These are phyloP conservation scores for Suricata suricatta DNA, from an alignment of 2,113 vertebrate genomes.

Conservation along the genomic window DNA sequence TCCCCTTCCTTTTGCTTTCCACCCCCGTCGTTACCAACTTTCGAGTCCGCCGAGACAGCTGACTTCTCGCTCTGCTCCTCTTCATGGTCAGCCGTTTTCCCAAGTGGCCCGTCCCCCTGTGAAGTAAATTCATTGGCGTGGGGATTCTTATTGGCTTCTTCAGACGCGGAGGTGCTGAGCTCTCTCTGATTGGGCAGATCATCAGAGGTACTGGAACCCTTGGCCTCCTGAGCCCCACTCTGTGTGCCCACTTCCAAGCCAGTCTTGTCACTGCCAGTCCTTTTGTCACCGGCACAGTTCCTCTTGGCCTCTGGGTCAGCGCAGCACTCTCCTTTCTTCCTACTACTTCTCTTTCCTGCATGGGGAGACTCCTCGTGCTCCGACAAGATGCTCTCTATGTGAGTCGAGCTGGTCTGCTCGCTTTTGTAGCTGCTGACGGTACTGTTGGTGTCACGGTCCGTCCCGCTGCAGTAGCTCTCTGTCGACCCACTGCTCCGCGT, in stretches of 20 bases:
- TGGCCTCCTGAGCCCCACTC: constrained; percentile 75
- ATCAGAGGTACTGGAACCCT: constrained; percentile 74
- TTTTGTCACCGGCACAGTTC: constrained; percentile 83
- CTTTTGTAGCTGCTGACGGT: constrained; percentile 97
- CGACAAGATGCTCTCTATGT: constrained; percentile 95
- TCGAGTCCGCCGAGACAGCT: constrained; percentile 78
- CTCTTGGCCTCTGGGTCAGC: constrained; percentile 85
- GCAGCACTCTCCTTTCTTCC: constrained; percentile 79
- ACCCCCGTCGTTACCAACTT: constrained; percentile 83
- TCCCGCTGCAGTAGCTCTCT: constrained; percentile 98
- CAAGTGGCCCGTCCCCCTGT: constrained; percentile 80
- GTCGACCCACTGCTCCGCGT: constrained; percentile 96
- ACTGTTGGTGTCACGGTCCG: constrained; percentile 97
- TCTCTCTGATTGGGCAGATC: constrained; percentile 81
- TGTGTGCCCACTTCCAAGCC: constrained; percentile 77
- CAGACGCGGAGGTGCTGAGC: constrained; percentile 89
- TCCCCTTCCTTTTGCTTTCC: constrained; percentile 88
- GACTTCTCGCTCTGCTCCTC: constrained; percentile 84
- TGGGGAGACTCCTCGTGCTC: constrained; percentile 89
- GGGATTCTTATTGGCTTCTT: constrained; percentile 98
- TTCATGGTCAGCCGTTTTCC: constrained; percentile 78
- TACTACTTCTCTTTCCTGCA: constrained; percentile 82
- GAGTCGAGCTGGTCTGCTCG: constrained; percentile 97
- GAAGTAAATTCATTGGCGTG: constrained; percentile 94
- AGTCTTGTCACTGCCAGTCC: constrained; percentile 88